Base-by-base conservation (phyloP, 2,797 vertebrate genomes). In the Apogon talboti region DNA sequence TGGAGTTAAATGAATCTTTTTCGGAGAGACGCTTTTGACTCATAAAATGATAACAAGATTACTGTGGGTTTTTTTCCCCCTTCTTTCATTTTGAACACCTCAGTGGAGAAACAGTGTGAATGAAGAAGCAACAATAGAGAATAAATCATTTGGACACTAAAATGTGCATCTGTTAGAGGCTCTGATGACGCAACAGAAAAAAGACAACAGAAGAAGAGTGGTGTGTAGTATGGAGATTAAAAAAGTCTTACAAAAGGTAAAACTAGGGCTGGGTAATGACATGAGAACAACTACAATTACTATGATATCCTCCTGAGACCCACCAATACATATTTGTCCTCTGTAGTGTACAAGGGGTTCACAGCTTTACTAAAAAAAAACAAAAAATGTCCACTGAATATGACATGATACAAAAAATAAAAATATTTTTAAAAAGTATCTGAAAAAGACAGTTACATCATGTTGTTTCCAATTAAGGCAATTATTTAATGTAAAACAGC, bases 1-100 rank as follows among this genome's bases (percentile, higher is more conserved):
- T 54, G 52, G 74, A 51, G 45, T 73, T 73, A 64, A 71, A 84
- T 73, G 30, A 68, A 72, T 66, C 61, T 47, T 57, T 63, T 65
- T 47, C 60, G 54, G 69, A 72, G 62, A 58, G 51, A 68, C 50
- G 30, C 19, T 63, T 75, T 75, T 66, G 64, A 43, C 60, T 70
- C 3, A 68, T 72, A 52, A 78, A 84, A 77, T 62, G 54, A 65
- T 62, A 70, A 82, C 70, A 52, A 71, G 66, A 68, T 71, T 76
- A 64, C 38, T 40, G 46, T 11, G 44, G 64, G 53, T 5, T 3
- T 37, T 14, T 38, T 21, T 11, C 5, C 16, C 10, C 1, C 8
- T 14, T 33, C 48, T 60, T 37, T 48, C 44, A 37, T 72, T 62
- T 68, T 41, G 54, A 63, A 73, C 69, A 65, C 41, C 35, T 67